Percentiles rank a stretch among this genome's conserved stretches.
phyloP scores from a whole-genome alignment of 2,113 vertebrate genomes.

The Vidua macroura region DNA sequence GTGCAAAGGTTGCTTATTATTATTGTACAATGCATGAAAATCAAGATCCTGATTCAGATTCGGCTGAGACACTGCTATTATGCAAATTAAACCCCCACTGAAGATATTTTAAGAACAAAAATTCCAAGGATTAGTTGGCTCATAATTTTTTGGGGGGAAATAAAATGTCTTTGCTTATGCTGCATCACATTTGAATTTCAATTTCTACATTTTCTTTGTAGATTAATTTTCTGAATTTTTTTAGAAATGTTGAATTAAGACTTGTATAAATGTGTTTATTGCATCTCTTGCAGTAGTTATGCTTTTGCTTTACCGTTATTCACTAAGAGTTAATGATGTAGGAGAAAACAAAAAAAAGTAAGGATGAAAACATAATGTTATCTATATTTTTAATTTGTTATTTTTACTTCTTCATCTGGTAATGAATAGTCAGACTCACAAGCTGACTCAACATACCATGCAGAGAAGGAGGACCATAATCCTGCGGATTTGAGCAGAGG shows the following conservation, averaged over 20 bases:
- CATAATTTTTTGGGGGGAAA: not conserved
- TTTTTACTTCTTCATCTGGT: not conserved
- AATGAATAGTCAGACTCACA: not conserved
- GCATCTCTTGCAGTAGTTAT: not conserved
- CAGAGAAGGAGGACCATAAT: not conserved
- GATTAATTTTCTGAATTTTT: not conserved
- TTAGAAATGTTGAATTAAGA: not conserved
- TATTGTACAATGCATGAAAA: not conserved
- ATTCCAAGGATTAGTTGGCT: not conserved
- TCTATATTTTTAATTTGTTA: not conserved
- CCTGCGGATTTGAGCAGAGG: not conserved
- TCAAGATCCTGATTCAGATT: not conserved
- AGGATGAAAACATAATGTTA: not conserved
- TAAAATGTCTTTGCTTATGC: not conserved
- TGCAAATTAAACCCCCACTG: not conserved
- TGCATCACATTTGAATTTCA: not conserved
- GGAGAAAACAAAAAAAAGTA: not conserved
- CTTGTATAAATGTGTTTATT: not conserved
- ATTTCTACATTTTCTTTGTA: not conserved
- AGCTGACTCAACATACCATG: not conserved
- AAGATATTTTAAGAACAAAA: not conserved
- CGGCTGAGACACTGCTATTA: not conserved
- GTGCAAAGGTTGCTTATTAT: not conserved
- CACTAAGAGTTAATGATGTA: not conserved
- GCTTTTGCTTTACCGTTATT: not conserved